phyloP scores from a whole-genome alignment of 2,797 vertebrate species.

The Novumbra hubbsi region DNA sequence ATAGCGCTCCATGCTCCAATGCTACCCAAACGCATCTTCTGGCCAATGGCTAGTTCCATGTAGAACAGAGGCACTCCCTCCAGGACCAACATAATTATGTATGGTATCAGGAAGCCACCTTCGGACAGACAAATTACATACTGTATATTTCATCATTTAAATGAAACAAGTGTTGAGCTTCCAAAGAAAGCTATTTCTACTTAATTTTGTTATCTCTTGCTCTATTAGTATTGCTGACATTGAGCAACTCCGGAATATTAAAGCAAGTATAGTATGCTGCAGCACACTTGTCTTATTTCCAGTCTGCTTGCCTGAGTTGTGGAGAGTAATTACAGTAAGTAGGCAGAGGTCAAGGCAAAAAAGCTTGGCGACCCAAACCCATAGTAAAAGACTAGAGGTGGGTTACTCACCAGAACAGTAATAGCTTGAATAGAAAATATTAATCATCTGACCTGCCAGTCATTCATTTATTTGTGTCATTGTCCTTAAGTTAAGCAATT shows the following conservation, averaged over 20 bases:
- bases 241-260: too few relatives aligned
- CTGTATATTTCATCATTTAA: not conserved
- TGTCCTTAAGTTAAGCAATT: not conserved
- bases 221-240: not conserved
- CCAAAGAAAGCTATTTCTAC: not conserved
- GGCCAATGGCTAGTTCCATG: slow-evolving; percentile 90
- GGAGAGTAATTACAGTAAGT: slow-evolving; percentile 12
- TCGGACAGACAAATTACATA: slow-evolving; percentile 8
- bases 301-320: not conserved
- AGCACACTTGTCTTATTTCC: not conserved
- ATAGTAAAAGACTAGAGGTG: not conserved
- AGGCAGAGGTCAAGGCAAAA: not conserved
- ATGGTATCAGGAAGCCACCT: slow-evolving; percentile 92
- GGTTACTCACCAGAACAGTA: not conserved
- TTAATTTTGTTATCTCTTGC: not conserved
- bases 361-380: slow-evolving; percentile 8
- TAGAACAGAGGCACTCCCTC: slow-evolving; percentile 91
- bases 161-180: not conserved
- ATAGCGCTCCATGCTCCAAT: slow-evolving; percentile 87
- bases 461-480: not conserved
- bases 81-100: slow-evolving; percentile 84
- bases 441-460: not conserved
- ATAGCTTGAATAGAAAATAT: too few relatives aligned
- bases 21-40: slow-evolving; percentile 89
- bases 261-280: too few relatives aligned